phyloP scores from a whole-genome alignment of 2,113 vertebrate genomes.

The Seriola aureovittata region DNA sequence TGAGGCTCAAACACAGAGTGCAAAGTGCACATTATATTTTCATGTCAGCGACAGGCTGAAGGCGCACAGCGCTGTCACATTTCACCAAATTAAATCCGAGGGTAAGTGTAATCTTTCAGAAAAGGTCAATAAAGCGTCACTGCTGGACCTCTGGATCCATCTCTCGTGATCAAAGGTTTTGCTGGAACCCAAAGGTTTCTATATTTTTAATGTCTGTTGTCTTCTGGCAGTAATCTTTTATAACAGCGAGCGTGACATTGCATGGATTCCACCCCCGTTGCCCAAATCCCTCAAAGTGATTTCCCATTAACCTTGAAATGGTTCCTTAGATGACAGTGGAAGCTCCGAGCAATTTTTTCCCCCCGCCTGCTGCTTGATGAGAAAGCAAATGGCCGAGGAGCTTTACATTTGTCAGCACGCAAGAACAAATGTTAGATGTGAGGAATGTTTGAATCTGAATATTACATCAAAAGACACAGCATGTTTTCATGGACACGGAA shows the following conservation, averaged over 20 bases:
- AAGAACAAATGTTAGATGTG: constrained; percentile 48
- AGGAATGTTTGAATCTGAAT: constrained; percentile 22
- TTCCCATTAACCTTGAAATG: constrained; percentile 79
- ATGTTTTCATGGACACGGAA: not conserved
- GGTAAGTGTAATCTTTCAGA: constrained; percentile 38
- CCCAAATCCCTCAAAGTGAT: constrained; percentile 74
- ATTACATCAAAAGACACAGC: constrained; percentile 41
- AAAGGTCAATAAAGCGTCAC: constrained; percentile 46
- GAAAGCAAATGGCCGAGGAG: constrained; percentile 52
- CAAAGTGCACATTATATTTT: constrained; percentile 34
- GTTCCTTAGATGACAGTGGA: constrained; percentile 56
- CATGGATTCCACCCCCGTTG: constrained; percentile 34
- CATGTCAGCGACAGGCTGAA: constrained; percentile 24
- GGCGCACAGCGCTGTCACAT: constrained; percentile 31
- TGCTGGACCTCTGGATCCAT: constrained; percentile 18
- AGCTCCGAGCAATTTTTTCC: constrained; percentile 42
- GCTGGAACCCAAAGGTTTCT: constrained; percentile 33
- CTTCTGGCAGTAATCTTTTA: constrained; percentile 56
- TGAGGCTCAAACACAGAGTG: constrained; percentile 21
- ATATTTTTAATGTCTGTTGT: constrained; percentile 49
- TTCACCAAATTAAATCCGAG: constrained; percentile 57
- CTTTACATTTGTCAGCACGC: constrained; percentile 50
- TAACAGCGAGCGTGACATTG: constrained; percentile 62
- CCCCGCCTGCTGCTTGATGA: constrained; percentile 61
- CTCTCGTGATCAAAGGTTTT: constrained; percentile 26